Conservation (phyloP, 2,888 invertebrate species). For the Hyposoter dolosus region DNA sequence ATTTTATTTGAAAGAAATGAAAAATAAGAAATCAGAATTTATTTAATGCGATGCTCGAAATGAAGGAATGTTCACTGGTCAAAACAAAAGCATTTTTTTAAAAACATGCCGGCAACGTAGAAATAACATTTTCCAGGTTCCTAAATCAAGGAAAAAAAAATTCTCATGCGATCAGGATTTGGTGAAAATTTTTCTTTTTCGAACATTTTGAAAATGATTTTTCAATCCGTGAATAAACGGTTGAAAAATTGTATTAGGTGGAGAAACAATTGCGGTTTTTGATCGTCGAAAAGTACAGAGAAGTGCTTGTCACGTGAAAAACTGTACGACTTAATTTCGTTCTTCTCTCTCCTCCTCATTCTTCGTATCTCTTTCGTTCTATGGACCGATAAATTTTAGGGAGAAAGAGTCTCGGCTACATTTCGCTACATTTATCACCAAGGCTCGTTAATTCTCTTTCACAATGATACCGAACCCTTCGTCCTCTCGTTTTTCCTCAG, state of each 20-base stretch:
- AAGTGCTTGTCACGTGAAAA: slow-evolving; percentile 23
- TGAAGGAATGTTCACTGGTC: not conserved
- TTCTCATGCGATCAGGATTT: too few species aligned
- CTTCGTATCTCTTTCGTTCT: not conserved
- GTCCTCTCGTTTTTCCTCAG: slow-evolving; percentile 3
- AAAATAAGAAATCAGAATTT: not conserved
- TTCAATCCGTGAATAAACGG: not conserved
- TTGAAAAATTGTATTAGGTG: not conserved
- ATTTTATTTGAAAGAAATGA: not conserved
- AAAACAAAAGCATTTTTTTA: not conserved
- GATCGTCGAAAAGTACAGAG: slow-evolving; percentile 26
- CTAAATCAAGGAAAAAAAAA: too few species aligned
- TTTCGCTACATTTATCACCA: slow-evolving; percentile 29
- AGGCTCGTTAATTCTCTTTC: slow-evolving; percentile 48
- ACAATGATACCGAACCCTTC: slow-evolving; percentile 38
- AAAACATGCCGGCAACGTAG: not conserved
- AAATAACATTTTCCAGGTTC: not conserved
- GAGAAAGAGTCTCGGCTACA: slow-evolving; percentile 9
- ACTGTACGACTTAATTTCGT: slow-evolving; percentile 37
- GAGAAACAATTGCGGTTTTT: not conserved
- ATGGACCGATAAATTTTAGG: slow-evolving; percentile 35
- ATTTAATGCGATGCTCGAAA: not conserved
- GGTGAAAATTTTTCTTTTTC: too few species aligned
- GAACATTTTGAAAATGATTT: not conserved
- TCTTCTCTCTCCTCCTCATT: not conserved